A percentile compares a stretch with the other conserved stretches of the same genome.
Conservation (phyloP, 2,797 vertebrate species). For the Clarias pachynema region DNA sequence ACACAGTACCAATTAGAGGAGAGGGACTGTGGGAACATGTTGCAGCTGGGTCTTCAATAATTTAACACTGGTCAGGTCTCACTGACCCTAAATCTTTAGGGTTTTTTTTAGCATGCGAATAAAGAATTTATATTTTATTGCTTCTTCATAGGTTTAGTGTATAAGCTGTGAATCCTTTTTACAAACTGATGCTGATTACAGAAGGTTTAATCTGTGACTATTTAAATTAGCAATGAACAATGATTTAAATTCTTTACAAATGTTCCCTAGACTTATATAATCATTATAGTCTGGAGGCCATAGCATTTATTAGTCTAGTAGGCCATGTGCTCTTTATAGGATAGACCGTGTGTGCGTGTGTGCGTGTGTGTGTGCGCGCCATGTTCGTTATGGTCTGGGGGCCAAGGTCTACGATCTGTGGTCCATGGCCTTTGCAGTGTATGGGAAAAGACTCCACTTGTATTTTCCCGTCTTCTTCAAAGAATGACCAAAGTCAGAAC, state of each 20-base stretch:
- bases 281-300: not conserved
- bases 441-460: not conserved
- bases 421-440: not conserved
- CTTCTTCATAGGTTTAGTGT: not conserved
- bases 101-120: not conserved
- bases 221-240: not conserved
- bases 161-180: not conserved
- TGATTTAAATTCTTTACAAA: not conserved
- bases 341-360: no score
- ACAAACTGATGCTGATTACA: not conserved
- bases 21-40: slow-evolving; percentile 19
- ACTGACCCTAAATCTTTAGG: not conserved
- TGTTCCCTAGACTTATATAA: not conserved
- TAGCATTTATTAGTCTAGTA: not conserved
- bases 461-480: not conserved
- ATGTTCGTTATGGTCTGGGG: not conserved
- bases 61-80: slow-evolving; percentile 5
- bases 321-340: not conserved
- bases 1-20: slow-evolving; percentile 28
- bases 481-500: not conserved
- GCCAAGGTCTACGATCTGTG: no score
- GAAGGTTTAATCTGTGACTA: not conserved
- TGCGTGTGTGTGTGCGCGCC: no score
- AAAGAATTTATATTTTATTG: not conserved
- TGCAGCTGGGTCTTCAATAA: slow-evolving; percentile 40